Evolutionary conservation across 2,888 invertebrate species (phyloP).

Genomic region (Eucriotettix oculatus): DNA sequence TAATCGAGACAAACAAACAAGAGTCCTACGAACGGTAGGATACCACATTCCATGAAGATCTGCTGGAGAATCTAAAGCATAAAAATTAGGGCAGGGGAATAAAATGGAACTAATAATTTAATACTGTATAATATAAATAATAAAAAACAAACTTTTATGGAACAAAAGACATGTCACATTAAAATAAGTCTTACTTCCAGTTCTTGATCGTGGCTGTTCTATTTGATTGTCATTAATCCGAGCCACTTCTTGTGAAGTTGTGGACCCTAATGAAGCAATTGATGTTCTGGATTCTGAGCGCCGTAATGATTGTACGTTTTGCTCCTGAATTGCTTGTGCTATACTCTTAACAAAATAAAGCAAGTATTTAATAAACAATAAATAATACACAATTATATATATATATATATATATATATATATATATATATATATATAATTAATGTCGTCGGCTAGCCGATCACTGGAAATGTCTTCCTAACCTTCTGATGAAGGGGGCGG

Average conservation of each 20-base stretch:
- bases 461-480: no score
- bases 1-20: slow-evolving; percentile 85
- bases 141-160: background rate
- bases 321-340: slow-evolving; percentile 43
- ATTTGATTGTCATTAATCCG: slow-evolving; percentile 32
- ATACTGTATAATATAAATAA: background rate
- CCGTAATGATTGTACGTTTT: slow-evolving; percentile 25
- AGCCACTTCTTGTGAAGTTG: slow-evolving; percentile 56
- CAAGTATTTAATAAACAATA: background rate
- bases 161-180: background rate
- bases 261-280: slow-evolving; percentile 45
- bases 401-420: background rate
- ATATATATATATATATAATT: background rate
- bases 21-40: slow-evolving; percentile 85
- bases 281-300: slow-evolving; percentile 50
- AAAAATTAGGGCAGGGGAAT: background rate
- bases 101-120: slow-evolving; percentile 1
- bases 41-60: slow-evolving; percentile 99
- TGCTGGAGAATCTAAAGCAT: slow-evolving; percentile 59
- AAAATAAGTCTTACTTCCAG: slow-evolving; percentile 23
- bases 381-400: background rate
- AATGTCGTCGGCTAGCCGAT: no score
- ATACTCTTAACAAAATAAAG: slow-evolving; percentile 34
- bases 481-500: no score
- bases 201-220: slow-evolving; percentile 28